Evolutionary conservation across 2,888 invertebrate species (phyloP), one percentile per base, ranked within the genome.

Genomic region (Chloroclystis v-ata): DNA sequence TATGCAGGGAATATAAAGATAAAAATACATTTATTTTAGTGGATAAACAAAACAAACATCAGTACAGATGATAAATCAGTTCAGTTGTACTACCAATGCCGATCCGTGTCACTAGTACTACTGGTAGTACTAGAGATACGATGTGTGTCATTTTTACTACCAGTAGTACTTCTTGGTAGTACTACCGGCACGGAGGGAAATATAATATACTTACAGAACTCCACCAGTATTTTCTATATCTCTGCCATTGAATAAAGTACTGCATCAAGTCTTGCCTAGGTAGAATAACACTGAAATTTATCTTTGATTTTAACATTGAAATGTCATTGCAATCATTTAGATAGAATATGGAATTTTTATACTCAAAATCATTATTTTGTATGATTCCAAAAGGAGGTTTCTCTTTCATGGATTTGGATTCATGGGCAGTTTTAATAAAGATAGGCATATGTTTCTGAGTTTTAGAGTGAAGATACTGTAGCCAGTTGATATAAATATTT

Each of bases 201-300:
- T 8, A 6, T 25, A 9, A 14, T 32, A 20, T 54, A 79, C 85
- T 83, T 59, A 93, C 91, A 73, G 92, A 94, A 78, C 95, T 92
- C 95, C 95, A 96, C 95, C 95, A 96, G 60, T 92, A 91, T 70
- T 93, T 93, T 45, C 95, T 89, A 63, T 94, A 92, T 52, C 92
- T 89, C 67, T 95, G 95, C 85, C 93, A 92, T 59, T 92, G 91
- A 65, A 93, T 91, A 70, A 94, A 94, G 66, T 91, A 89, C 57
- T 92, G 92, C 63, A 90, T 89, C 0, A 89, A 78, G 52, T 87
- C 82, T 38, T 78, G 71, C 33, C 83, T 75, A n/a, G 85, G 72
- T 13, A 89, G 64, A 59, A 84, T 72, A 43, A 90, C 61, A 51
- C 75, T 78, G 43, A 89, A 79, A 48, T 72, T 67, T 4, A 90